phyloP scores from a whole-genome alignment of 2,888 invertebrate genomes.

The Ichneumoninae sp. region DNA sequence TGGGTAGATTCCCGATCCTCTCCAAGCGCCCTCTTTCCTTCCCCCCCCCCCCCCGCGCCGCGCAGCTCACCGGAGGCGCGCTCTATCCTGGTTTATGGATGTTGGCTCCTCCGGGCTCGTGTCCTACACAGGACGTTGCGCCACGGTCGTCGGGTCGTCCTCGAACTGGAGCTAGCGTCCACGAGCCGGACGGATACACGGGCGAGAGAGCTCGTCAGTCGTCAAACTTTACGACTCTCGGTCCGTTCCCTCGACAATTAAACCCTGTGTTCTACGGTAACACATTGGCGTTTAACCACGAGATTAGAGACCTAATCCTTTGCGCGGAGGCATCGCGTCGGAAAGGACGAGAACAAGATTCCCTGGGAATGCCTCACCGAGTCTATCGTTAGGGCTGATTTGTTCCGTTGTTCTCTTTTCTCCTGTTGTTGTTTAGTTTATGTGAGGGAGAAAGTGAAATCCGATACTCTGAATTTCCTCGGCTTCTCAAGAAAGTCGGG shows the following conservation, averaged over 20 bases:
- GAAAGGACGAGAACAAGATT: background rate
- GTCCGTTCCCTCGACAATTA: constrained; percentile 50
- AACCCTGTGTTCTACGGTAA: constrained; percentile 39
- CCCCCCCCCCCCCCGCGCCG: background rate
- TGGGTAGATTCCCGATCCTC: constrained; percentile 59
- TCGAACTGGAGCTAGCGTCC: background rate
- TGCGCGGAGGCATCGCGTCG: background rate
- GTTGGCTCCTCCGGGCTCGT: constrained; percentile 46
- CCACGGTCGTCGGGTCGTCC: background rate
- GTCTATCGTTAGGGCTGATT: background rate
- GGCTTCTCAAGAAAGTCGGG: constrained; percentile 13
- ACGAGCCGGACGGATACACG: constrained; percentile 3
- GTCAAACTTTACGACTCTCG: constrained; percentile 60
- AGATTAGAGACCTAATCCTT: constrained; percentile 45
- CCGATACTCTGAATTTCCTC: constrained; percentile 20
- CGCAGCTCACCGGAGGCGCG: background rate
- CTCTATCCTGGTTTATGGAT: constrained; percentile 62
- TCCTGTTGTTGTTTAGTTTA: background rate
- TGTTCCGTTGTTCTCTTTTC: background rate
- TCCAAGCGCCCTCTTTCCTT: constrained; percentile 3
- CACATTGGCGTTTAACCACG: constrained; percentile 50
- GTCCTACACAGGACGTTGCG: constrained; percentile 58
- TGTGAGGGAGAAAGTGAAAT: constrained; percentile 22
- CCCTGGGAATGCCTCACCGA: background rate
- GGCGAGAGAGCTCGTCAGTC: constrained; percentile 27